phyloP scores from a whole-genome alignment of 2,888 invertebrate genomes.

The Smittia aterrima region DNA sequence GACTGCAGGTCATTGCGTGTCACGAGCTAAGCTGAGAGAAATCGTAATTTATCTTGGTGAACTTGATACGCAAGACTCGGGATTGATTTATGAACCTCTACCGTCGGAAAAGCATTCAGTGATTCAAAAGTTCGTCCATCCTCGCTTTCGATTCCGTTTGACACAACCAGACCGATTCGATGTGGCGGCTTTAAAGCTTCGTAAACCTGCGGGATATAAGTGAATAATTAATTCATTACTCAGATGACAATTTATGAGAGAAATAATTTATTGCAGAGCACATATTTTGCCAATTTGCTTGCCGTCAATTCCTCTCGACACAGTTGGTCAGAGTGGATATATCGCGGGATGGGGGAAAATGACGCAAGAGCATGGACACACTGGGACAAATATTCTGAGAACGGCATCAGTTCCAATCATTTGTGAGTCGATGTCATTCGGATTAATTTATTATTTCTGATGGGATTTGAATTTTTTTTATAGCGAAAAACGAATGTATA shows the following conservation, averaged over 20 bases:
- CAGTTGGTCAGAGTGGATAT: constrained; percentile 58
- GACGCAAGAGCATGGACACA: constrained; percentile 67
- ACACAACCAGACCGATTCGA: constrained; percentile 83
- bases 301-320: constrained; percentile 57
- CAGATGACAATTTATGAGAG: constrained; percentile 44
- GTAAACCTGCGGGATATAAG: constrained; percentile 61
- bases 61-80: constrained; percentile 71
- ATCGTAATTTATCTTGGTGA: constrained; percentile 78
- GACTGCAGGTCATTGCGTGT: constrained; percentile 68
- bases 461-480: neutral
- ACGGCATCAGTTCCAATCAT: constrained; percentile 80
- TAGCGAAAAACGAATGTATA: constrained; percentile 71
- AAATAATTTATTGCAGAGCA: constrained; percentile 53
- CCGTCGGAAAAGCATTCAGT: constrained; percentile 69
- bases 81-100: constrained; percentile 60
- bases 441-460: neutral
- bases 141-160: constrained; percentile 74
- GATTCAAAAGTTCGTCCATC: constrained; percentile 72
- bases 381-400: constrained; percentile 75
- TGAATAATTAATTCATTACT: constrained; percentile 45
- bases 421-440: constrained; percentile 56
- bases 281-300: constrained; percentile 80
- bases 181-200: constrained; percentile 70
- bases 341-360: constrained; percentile 87
- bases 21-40: constrained; percentile 69